A percentile compares a stretch with the other conserved stretches of the same genome.
These are phyloP conservation scores for Listronotus oregonensis DNA, from an alignment of 1,140 invertebrate genomes.

Conservation along the genomic window DNA sequence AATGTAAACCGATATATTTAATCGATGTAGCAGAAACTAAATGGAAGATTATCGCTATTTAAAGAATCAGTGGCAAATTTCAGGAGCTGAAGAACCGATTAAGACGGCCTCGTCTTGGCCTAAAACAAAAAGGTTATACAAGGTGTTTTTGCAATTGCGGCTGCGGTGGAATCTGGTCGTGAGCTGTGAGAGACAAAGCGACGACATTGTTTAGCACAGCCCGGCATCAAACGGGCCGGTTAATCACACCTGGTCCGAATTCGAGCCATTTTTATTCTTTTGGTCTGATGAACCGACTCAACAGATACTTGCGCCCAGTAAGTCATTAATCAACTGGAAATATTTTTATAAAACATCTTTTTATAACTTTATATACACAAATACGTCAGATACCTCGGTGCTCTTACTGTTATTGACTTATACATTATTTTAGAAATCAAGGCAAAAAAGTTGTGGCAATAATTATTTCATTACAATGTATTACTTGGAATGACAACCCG, in stretches of 20 bases:
- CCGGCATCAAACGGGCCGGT: constrained; percentile 38
- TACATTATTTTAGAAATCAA: neutral
- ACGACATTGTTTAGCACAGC: constrained; percentile 40
- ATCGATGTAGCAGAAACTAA: neutral
- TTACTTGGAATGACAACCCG: neutral
- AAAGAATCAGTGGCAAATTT: constrained; percentile 35
- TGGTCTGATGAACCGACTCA: constrained; percentile 37
- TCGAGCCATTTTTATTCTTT: constrained; percentile 40
- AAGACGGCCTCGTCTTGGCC: constrained; percentile 26
- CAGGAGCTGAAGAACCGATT: constrained; percentile 33
- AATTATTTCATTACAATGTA: constrained; percentile 19
- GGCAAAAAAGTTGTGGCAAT: constrained; percentile 13
- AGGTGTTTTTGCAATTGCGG: constrained; percentile 35
- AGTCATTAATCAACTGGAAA: constrained; percentile 36
- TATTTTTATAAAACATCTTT: constrained; percentile 38
- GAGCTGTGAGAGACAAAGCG: constrained; percentile 40
- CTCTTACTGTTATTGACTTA: neutral
- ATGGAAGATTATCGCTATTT: neutral
- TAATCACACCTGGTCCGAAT: constrained; percentile 40
- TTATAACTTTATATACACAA: constrained; percentile 30
- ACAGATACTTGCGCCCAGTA: constrained; percentile 26
- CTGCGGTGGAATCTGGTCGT: constrained; percentile 34
- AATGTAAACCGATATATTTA: no score
- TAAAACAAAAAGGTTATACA: constrained; percentile 33
- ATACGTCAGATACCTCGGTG: constrained; percentile 12